phyloP scores from a whole-genome alignment of 2,113 vertebrate species.

The Helogale parvula region DNA sequence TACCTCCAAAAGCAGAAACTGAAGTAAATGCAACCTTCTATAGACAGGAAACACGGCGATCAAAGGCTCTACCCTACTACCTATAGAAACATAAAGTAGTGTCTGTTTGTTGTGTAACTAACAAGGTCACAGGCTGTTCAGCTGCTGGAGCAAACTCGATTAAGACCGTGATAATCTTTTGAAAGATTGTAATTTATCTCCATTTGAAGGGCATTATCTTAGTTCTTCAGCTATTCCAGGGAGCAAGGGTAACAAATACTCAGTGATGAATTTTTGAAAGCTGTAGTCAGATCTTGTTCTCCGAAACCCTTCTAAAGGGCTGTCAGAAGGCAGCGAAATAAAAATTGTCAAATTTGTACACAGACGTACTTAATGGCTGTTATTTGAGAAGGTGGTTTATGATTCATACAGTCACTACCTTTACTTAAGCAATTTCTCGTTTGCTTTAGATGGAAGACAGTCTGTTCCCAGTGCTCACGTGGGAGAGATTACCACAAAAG shows the following conservation, averaged over 20 bases:
- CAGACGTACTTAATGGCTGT: constrained; percentile 81
- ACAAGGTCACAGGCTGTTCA: constrained; percentile 86
- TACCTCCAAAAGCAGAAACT: background rate
- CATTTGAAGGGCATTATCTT: constrained; percentile 87
- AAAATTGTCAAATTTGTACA: constrained; percentile 83
- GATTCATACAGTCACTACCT: constrained; percentile 81
- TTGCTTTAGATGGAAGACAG: constrained; percentile 72
- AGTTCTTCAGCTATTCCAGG: constrained; percentile 82
- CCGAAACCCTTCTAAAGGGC: constrained; percentile 78
- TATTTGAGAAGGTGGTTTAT: constrained; percentile 83
- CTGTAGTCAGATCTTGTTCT: constrained; percentile 82
- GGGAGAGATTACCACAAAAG: constrained; percentile 78
- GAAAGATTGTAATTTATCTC: constrained; percentile 89
- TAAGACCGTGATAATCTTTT: constrained; percentile 88
- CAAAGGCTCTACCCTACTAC: constrained; percentile 35
- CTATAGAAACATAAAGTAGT: constrained; percentile 59
- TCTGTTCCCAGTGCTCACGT: constrained; percentile 76
- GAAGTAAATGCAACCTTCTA: background rate
- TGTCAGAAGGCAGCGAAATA: constrained; percentile 81
- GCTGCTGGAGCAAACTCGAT: constrained; percentile 85
- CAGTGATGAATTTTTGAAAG: constrained; percentile 87
- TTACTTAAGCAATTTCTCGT: constrained; percentile 82
- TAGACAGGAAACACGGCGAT: constrained; percentile 41
- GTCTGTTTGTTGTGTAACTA: constrained; percentile 82
- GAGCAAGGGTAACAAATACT: constrained; percentile 88